phyloP scores from a whole-genome alignment of 1,140 invertebrate genomes.

The Gyrodactylus salaris region DNA sequence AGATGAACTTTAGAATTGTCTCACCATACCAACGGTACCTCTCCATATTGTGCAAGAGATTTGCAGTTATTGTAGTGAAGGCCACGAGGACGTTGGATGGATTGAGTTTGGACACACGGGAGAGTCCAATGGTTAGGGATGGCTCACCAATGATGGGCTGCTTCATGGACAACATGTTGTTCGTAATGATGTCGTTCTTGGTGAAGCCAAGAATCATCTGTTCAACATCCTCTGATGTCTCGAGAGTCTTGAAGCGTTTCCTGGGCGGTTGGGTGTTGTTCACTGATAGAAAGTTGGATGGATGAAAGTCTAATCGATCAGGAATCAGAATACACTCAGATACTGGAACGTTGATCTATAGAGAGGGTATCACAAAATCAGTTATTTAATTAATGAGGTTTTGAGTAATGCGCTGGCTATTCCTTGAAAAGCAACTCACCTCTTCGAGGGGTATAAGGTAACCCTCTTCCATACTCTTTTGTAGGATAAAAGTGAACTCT shows the following conservation, averaged over 20 bases:
- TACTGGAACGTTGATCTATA: too few species aligned
- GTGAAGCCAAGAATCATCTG: neutral
- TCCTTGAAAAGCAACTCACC: too few species aligned
- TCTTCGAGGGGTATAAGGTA: neutral
- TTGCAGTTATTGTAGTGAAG: neutral
- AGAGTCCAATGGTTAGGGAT: neutral
- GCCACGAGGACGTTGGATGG: neutral
- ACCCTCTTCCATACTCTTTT: neutral
- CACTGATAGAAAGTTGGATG: neutral
- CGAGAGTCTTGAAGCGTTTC: neutral
- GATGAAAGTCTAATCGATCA: neutral
- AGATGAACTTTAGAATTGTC: neutral
- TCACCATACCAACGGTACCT: neutral
- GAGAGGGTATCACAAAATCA: neutral
- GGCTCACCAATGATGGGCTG: neutral
- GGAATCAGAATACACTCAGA: too few species aligned
- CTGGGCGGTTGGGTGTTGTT: neutral
- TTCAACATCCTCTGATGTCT: neutral
- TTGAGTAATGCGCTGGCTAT: too few species aligned
- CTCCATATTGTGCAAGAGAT: neutral
- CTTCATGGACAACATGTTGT: neutral
- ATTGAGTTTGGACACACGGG: neutral
- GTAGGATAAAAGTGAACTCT: neutral
- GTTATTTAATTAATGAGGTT: neutral
- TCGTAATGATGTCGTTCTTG: neutral